Conservation (phyloP, 2,113 vertebrate species). For the Oreochromis tanganicae region DNA sequence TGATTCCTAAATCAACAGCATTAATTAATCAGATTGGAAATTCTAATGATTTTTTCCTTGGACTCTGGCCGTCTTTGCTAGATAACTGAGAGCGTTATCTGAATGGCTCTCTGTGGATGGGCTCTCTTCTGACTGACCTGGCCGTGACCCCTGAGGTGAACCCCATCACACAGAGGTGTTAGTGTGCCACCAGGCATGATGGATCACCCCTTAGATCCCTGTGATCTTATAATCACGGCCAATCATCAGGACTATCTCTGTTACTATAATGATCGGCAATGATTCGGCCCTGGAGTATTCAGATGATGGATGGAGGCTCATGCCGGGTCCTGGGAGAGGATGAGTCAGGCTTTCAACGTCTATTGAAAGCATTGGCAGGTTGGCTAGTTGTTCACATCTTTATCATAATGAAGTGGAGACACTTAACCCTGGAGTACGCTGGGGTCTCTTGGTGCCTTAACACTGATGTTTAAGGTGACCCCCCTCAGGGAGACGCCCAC, state of each 20-base stretch:
- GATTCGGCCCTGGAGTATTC: slow-evolving; percentile 67
- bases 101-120: slow-evolving; percentile 4
- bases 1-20: not conserved
- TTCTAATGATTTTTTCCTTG: not conserved
- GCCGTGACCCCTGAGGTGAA: slow-evolving; percentile 65
- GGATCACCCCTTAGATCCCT: slow-evolving; percentile 70
- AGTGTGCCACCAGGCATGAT: slow-evolving; percentile 68
- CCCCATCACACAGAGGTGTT: slow-evolving; percentile 71
- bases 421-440: slow-evolving; percentile 68
- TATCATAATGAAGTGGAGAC: slow-evolving; percentile 78
- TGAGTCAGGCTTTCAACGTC: slow-evolving; percentile 36
- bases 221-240: slow-evolving; percentile 68
- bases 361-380: slow-evolving; percentile 58
- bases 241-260: slow-evolving; percentile 56
- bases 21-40: not conserved
- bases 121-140: slow-evolving; percentile 54
- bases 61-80: not conserved
- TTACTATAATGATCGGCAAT: slow-evolving; percentile 72
- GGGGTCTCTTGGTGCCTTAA: slow-evolving; percentile 54
- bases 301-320: slow-evolving; percentile 68
- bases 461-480: slow-evolving; percentile 70
- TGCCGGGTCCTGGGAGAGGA: slow-evolving; percentile 56
- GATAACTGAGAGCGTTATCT: not conserved
- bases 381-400: slow-evolving; percentile 69
- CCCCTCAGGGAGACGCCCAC: slow-evolving; percentile 68